These are phyloP conservation scores for Uropetala carovei DNA, from an alignment of 2,888 invertebrate species.

Conservation along the genomic window DNA sequence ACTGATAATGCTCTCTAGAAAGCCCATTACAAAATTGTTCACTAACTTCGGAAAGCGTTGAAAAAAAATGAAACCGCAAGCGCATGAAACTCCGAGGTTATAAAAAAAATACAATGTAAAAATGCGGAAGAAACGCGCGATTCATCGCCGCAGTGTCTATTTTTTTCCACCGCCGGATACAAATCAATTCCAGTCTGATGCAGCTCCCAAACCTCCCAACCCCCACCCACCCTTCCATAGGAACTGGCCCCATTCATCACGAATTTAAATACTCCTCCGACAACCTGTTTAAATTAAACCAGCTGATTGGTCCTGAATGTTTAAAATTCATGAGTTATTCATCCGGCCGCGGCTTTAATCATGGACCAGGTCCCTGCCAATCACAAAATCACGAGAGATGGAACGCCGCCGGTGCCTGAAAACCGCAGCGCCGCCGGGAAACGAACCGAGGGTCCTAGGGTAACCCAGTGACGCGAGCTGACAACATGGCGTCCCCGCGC, in stretches of 20 bases:
- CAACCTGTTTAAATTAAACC: slow-evolving; percentile 60
- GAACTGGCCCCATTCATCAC: slow-evolving; percentile 40
- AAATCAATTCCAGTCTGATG: neutral
- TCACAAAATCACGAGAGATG: neutral
- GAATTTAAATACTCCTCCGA: slow-evolving; percentile 56
- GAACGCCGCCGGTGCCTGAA: neutral
- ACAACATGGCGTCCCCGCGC: slow-evolving; percentile 46
- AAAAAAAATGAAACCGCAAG: no score
- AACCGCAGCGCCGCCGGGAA: neutral
- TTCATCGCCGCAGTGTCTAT: neutral
- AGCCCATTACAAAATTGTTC: neutral
- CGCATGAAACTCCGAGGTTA: neutral
- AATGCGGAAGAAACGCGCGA: neutral
- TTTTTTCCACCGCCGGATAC: neutral
- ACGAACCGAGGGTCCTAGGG: neutral
- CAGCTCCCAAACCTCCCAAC: neutral
- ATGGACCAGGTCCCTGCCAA: neutral
- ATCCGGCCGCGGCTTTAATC: slow-evolving; percentile 50
- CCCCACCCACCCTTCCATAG: neutral
- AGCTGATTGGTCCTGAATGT: slow-evolving; percentile 55
- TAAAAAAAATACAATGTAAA: neutral
- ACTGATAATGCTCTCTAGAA: neutral
- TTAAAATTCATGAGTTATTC: slow-evolving; percentile 62
- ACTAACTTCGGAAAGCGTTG: neutral
- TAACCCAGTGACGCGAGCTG: slow-evolving; percentile 17